Base-by-base conservation (phyloP, 2,113 vertebrate genomes). In the Mustelus asterias region DNA sequence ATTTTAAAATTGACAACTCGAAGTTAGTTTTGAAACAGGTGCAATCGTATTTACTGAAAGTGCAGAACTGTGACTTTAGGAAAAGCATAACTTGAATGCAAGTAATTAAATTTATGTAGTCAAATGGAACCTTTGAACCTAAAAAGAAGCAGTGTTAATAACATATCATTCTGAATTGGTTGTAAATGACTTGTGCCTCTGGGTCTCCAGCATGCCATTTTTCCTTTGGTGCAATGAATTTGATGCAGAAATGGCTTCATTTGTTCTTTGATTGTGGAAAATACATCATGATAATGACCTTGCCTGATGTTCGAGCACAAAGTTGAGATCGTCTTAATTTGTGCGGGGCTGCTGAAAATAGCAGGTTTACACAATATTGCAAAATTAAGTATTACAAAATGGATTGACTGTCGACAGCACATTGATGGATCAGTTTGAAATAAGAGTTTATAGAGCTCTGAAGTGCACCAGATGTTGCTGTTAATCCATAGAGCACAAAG, bases 101-200 rank as follows among this genome's bases (percentile, higher is more conserved):
- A 48, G 93, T 72, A 69, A 72, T 72, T 95, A 72, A 72, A 72
- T 95, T 95, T 95, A 72, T 94, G 92, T 72, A 20, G 94, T 54
- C 69, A 72, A 33, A 95, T 54, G 26, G 69, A 95, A 70, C n/a
- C 67, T 95, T 95, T 95, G 94, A 95, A 76, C 65, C 65, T 95
- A 63, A 33, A 95, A 95, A 22, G 69, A 70, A 69, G 48, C 94
- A 72, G 41, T 69, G 54, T 95, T 95, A 95, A 76, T 76, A 72
- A 72, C 69, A 69, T 95, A 93, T 93, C 60, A 93, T 95, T 95
- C 94, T 72, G 72, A 95, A 48, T 72, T 95, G 69, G 41, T 33
- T 95, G 94, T 72, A 76, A 95, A 54, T 95, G 94, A 93, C 94
- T 72, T 33, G 69, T 76, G 94, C 94, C 94, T 94, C 63, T 95